phyloP scores from a whole-genome alignment of 2,888 invertebrate species.

The Muscina levida region DNA sequence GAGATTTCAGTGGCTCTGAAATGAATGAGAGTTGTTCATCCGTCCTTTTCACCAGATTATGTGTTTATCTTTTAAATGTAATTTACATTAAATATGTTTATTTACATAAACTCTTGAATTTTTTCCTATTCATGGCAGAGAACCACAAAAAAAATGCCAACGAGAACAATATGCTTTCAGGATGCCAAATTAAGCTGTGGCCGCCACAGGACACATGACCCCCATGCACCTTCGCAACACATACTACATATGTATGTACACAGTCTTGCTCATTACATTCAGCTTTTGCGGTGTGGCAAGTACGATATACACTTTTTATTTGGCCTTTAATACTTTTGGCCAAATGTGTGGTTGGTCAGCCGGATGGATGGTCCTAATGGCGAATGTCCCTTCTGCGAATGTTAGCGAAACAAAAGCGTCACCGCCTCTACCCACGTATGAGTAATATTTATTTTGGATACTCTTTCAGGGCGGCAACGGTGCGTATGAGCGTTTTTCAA shows the following conservation, averaged over 20 bases:
- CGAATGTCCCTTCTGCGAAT: slow-evolving; percentile 17
- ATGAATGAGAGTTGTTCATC: slow-evolving; percentile 3
- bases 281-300: slow-evolving; percentile 15
- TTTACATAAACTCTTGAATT: slow-evolving; percentile 35
- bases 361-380: not conserved
- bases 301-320: not conserved
- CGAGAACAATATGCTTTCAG: slow-evolving; percentile 62
- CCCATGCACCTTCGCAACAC: too few species aligned
- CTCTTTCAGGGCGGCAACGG: not conserved
- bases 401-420: slow-evolving; percentile 23
- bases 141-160: slow-evolving; percentile 14
- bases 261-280: slow-evolving; percentile 7
- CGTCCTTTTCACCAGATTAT: slow-evolving; percentile 35
- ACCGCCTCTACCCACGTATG: slow-evolving; percentile 44
- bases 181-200: slow-evolving; percentile 65
- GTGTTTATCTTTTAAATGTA: slow-evolving; percentile 68
- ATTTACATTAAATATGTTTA: slow-evolving; percentile 68
- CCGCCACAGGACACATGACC: slow-evolving; percentile 60
- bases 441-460: slow-evolving; percentile 22
- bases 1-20: slow-evolving; percentile 6
- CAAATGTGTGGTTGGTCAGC: slow-evolving; percentile 7
- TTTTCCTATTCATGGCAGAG: slow-evolving; percentile 4
- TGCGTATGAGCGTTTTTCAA: slow-evolving; percentile 62
- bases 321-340: not conserved
- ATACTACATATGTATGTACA: too few species aligned